These are phyloP conservation scores for Lordiphosa collinella DNA, from an alignment of 1,140 invertebrate species.

Conservation along the genomic window DNA sequence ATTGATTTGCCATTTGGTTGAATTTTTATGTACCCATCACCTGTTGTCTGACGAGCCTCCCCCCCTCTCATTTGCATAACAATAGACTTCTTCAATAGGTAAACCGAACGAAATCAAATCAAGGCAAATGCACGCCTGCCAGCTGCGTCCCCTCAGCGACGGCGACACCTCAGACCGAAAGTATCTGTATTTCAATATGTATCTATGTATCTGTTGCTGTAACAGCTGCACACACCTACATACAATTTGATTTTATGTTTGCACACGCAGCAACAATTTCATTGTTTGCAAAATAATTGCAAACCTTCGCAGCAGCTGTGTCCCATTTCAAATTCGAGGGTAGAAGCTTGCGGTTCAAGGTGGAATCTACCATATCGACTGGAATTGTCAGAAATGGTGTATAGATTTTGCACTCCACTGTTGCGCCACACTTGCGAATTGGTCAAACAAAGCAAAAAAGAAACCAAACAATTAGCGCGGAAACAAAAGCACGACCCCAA, in stretches of 20 bases:
- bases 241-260: conserved; percentile 77
- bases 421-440: conserved; percentile 39
- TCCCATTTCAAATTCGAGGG: conserved; percentile 24
- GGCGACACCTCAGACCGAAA: conserved; percentile 41
- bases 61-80: conserved; percentile 71
- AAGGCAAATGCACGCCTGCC: conserved; percentile 54
- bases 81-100: conserved; percentile 47
- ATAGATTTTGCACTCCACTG: conserved; percentile 1
- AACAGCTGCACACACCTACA: conserved; percentile 57
- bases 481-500: conserved; percentile 72
- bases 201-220: conserved; percentile 13
- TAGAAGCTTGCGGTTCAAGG: conserved; percentile 6
- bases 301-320: conserved; percentile 62
- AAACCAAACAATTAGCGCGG: conserved; percentile 77
- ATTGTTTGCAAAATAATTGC: conserved; percentile 78
- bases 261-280: conserved; percentile 76
- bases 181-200: conserved; percentile 23
- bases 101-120: conserved; percentile 61
- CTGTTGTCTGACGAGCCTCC: conserved; percentile 37
- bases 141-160: conserved; percentile 40
- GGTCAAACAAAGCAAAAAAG: conserved; percentile 29
- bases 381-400: too few relatives aligned
- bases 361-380: background rate
- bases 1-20: conserved; percentile 42
- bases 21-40: conserved; percentile 66